Percentiles rank a stretch among this genome's conserved stretches.
phyloP scores from a whole-genome alignment of 2,113 vertebrate species.

The Leiothrix lutea region DNA sequence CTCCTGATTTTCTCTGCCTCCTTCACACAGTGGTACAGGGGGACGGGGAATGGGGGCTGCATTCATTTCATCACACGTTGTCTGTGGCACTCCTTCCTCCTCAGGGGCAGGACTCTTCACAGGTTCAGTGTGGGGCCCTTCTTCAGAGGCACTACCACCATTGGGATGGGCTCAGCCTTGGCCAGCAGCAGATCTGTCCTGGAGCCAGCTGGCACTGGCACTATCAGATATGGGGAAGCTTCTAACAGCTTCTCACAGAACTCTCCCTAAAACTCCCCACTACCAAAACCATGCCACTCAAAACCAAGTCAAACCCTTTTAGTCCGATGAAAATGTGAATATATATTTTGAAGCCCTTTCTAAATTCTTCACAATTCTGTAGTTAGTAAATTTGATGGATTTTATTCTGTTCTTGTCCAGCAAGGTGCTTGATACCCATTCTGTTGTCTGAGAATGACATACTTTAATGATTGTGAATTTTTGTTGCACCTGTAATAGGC shows the following conservation, averaged over 20 bases:
- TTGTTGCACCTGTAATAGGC: neutral
- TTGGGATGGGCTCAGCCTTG: neutral
- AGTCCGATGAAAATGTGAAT: neutral
- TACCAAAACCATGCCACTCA: neutral
- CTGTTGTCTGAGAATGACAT: neutral
- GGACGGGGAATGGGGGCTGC: neutral
- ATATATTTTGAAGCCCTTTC: neutral
- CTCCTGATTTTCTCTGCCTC: neutral
- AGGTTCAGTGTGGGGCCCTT: neutral
- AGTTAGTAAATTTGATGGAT: neutral
- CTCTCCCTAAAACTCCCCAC: neutral
- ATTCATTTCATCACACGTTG: rapidly evolving
- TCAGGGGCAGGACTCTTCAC: neutral
- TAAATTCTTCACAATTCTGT: neutral
- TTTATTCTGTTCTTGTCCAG: neutral
- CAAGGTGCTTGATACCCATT: neutral
- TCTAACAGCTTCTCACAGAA: neutral
- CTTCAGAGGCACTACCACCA: neutral
- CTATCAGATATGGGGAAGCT: neutral
- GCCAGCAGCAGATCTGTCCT: neutral
- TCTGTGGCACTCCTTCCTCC: neutral
- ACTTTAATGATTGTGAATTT: neutral
- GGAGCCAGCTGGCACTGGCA: rapidly evolving
- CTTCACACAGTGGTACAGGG: neutral
- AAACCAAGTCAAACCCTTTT: neutral